These are phyloP conservation scores for Muscidifurax raptorellus DNA, from an alignment of 1,140 invertebrate species.

Conservation along the genomic window DNA sequence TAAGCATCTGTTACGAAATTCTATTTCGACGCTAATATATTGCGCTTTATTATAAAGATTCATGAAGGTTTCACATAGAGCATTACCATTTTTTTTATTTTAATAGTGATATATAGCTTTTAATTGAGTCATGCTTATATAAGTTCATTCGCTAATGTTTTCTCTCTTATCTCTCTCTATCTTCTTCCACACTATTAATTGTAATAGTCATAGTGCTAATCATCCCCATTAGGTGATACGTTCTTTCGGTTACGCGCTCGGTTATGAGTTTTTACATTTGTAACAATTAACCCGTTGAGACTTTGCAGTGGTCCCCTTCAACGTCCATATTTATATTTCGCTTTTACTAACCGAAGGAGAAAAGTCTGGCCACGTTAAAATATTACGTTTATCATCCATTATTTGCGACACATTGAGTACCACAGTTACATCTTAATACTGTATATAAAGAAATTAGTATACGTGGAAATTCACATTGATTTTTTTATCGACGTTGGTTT, in stretches of 20 bases:
- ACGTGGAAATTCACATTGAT: too few relatives aligned
- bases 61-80: neutral
- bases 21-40: constrained; percentile 10
- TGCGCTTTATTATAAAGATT: neutral
- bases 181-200: neutral
- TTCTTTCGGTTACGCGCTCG: neutral
- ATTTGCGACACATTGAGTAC: neutral
- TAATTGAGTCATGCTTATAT: constrained; percentile 25
- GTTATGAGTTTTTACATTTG: constrained; percentile 15
- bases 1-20: neutral
- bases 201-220: constrained; percentile 20
- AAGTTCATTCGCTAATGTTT: neutral
- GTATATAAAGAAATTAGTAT: neutral
- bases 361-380: constrained; percentile 9
- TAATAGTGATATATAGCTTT: constrained; percentile 16
- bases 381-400: neutral
- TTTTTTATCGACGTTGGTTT: too few relatives aligned
- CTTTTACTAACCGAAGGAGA: constrained; percentile 35
- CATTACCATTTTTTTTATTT: neutral
- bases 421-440: neutral
- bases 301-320: constrained; percentile 29
- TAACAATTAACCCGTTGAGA: constrained; percentile 22
- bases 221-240: constrained; percentile 9
- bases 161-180: neutral
- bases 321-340: neutral